These are phyloP conservation scores for Heptranchias perlo DNA, from an alignment of 2,113 vertebrate species.

Conservation along the genomic window DNA sequence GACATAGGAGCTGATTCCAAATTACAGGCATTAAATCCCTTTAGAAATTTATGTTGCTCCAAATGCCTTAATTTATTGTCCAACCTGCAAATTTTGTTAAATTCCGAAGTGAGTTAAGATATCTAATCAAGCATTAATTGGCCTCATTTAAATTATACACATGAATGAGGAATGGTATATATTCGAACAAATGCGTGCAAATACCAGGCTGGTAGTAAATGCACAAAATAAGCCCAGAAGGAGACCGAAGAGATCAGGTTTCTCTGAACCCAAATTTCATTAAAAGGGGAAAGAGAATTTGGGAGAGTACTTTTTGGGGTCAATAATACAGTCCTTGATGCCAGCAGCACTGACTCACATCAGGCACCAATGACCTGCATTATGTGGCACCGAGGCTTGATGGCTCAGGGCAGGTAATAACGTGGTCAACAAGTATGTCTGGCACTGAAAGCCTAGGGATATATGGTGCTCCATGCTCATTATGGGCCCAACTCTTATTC, in stretches of 20 bases:
- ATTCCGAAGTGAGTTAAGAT: no score
- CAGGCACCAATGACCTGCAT: no score
- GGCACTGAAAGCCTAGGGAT: background rate
- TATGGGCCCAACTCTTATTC: background rate
- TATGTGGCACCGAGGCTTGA: no score
- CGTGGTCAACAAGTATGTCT: background rate
- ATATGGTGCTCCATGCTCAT: background rate
- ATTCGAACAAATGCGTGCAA: background rate
- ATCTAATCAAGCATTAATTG: no score
- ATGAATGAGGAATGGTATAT: background rate
- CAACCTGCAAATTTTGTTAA: no score
- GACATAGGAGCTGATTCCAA: no score
- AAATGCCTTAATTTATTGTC: no score
- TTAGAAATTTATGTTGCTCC: no score
- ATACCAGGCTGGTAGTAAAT: background rate
- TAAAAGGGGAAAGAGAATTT: background rate
- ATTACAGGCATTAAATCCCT: no score
- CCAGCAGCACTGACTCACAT: background rate
- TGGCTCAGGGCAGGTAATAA: background rate
- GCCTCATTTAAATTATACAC: no score
- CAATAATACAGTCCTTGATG: background rate
- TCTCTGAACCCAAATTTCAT: background rate
- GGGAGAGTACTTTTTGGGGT: background rate
- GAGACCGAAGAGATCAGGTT: background rate
- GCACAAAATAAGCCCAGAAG: background rate